Conservation (phyloP, 2,888 invertebrate genomes). For the Ceraclea dissimilis region DNA sequence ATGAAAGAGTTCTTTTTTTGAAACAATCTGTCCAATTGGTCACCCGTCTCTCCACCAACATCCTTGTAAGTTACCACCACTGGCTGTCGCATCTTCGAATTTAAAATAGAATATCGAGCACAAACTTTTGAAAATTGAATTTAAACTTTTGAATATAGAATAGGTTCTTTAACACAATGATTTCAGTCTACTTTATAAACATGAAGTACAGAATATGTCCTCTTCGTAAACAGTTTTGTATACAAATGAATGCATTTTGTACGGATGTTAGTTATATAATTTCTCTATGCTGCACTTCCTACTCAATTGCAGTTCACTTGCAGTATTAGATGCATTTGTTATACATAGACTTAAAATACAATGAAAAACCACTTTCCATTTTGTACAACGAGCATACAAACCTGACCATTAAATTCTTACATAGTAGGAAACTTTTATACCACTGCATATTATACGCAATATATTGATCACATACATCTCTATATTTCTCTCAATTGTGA, state of each 20-base stretch:
- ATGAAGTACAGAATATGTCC: background rate
- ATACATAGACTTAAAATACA: background rate
- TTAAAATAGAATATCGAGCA: background rate
- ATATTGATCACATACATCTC: too few relatives aligned
- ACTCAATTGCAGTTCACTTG: too few relatives aligned
- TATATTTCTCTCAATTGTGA: too few relatives aligned
- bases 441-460: too few relatives aligned
- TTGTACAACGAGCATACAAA: too few relatives aligned
- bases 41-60: conserved; percentile 51
- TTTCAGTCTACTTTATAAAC: background rate
- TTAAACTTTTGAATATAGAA: background rate
- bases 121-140: background rate
- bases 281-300: background rate
- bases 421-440: too few relatives aligned
- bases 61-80: conserved; percentile 49
- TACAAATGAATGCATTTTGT: background rate
- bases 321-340: background rate
- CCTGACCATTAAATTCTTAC: too few relatives aligned
- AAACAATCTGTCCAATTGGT: conserved; percentile 59
- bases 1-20: conserved; percentile 62
- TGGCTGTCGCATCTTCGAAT: conserved; percentile 36
- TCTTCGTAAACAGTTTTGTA: background rate
- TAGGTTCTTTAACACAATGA: background rate
- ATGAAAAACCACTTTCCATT: background rate
- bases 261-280: conserved; percentile 1